Percentiles rank a stretch among this genome's conserved stretches.
These are phyloP conservation scores for Drymonia ruficornis DNA, from an alignment of 2,888 invertebrate species.

Conservation along the genomic window DNA sequence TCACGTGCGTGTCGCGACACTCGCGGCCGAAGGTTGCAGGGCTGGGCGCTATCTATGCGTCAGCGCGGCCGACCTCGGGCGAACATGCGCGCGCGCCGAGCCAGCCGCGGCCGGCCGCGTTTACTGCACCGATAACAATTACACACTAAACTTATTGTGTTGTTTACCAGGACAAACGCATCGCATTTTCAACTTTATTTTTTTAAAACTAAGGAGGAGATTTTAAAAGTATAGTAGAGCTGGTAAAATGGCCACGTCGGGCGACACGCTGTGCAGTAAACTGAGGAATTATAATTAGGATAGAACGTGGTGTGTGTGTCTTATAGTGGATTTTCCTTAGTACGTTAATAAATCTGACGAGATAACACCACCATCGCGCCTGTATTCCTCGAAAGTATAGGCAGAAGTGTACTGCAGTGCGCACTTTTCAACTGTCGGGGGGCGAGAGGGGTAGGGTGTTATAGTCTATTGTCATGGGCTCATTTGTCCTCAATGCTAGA, in stretches of 20 bases:
- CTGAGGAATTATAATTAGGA: constrained; percentile 43
- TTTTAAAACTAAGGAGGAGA: constrained; percentile 6
- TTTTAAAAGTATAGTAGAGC: background rate
- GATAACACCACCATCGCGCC: too few relatives aligned
- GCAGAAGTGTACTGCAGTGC: too few relatives aligned
- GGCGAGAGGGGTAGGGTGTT: too few relatives aligned
- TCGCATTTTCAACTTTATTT: constrained; percentile 26
- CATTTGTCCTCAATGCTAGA: too few relatives aligned
- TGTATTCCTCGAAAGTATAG: too few relatives aligned
- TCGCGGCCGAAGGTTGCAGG: constrained; percentile 48
- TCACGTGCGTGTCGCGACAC: constrained; percentile 26
- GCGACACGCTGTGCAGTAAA: constrained; percentile 31
- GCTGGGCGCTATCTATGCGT: constrained; percentile 69
- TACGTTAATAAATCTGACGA: background rate
- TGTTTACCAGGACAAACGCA: constrained; percentile 37
- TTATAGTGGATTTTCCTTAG: background rate
- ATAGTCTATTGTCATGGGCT: too few relatives aligned
- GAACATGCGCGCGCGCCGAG: constrained; percentile 52
- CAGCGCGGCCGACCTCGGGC: constrained; percentile 40
- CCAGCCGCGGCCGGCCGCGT: constrained; percentile 45
- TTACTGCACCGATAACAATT: constrained; percentile 73
- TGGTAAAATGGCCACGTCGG: constrained; percentile 27
- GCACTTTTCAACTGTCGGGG: too few relatives aligned
- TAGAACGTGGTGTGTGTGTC: constrained; percentile 23
- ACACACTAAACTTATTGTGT: constrained; percentile 66